Evolutionary conservation across 1,140 invertebrate genomes (phyloP).

Genomic region (Rhagoletis pomonella): DNA sequence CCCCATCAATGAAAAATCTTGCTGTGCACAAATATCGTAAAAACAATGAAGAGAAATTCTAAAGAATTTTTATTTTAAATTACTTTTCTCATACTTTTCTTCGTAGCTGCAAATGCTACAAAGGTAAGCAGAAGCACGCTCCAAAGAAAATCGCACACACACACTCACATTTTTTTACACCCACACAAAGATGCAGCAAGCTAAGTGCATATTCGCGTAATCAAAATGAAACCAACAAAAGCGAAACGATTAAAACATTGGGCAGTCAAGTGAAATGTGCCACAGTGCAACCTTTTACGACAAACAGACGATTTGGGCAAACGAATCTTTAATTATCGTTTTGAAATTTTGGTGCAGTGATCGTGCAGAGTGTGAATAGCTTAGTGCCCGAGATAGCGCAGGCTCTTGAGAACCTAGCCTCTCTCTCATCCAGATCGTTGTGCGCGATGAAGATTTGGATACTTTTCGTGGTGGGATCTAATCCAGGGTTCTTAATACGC

Average conservation of each 20-base stretch:
- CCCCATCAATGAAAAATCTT: not conserved
- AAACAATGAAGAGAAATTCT: constrained; percentile 25
- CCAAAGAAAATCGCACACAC: not conserved
- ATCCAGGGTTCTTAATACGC: no score
- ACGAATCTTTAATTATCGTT: no score
- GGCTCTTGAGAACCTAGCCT: no score
- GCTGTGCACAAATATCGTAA: not conserved
- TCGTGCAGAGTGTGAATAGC: no score
- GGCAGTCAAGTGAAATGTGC: not conserved
- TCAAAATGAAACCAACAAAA: constrained; percentile 22
- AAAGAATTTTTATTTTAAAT: constrained; percentile 26
- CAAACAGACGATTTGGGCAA: not conserved
- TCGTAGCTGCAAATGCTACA: not conserved
- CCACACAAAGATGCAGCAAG: constrained; percentile 1
- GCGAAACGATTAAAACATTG: not conserved
- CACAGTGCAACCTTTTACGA: not conserved
- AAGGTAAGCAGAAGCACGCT: constrained; percentile 16
- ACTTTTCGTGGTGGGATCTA: no score
- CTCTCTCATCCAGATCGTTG: no score
- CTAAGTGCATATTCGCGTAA: not conserved
- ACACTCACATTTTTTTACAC: no score
- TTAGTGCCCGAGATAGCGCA: no score
- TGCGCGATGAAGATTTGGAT: no score
- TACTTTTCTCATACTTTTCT: constrained; percentile 11
- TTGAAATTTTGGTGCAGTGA: no score